Evolutionary conservation across 1,140 invertebrate genomes (phyloP), one percentile per base, ranked within the genome.

Genomic region (Scaptomyza pallida): DNA sequence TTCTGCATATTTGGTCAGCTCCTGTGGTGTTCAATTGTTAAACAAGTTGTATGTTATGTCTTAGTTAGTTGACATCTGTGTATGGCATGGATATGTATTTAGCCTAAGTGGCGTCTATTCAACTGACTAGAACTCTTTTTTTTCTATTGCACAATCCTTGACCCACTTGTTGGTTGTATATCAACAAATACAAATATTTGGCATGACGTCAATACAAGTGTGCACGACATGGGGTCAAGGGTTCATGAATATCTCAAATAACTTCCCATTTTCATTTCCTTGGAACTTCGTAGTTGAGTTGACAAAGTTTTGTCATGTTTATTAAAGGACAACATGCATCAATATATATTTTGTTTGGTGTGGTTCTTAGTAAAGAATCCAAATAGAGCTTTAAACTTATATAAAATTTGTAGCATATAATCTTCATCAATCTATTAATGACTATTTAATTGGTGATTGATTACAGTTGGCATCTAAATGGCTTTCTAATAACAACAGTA

Each of bases 161-260:
- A 85, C 80, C 81, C 76, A 86, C 67, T 76, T 76, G 72, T 73
- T 44, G 47, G 40, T 54, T 45, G 67, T 43, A 55, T 51, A 76
- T 23, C 21, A 77, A 72, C 52, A 54, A 21, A 23, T 35, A 35
- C 8, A 21, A 12, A 19, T 15, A 13, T 48, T 61, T 37, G 56
- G 48, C 56, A 60, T 81, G 74, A 81, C 78, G 78, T 81, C 78
- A 81, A 73, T 55, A 52, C 17, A 21, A 62, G 35, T 41, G 51
- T n/a, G 23, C 48, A 52, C 23, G 16, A 37, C 51, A 30, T 44
- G 55, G 55, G 55, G 41, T 57, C 55, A 57, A 57, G 40, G 55
- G 55, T 57, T 57, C 17, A 41, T 13, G 13, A 26, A 55, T 21
- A 5, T n/a, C 33, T 37, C 33, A 37, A n/a, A n/a, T 2, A n/a